Base-by-base conservation (phyloP, 2,888 invertebrate genomes). In the Palloptera scutellata region DNA sequence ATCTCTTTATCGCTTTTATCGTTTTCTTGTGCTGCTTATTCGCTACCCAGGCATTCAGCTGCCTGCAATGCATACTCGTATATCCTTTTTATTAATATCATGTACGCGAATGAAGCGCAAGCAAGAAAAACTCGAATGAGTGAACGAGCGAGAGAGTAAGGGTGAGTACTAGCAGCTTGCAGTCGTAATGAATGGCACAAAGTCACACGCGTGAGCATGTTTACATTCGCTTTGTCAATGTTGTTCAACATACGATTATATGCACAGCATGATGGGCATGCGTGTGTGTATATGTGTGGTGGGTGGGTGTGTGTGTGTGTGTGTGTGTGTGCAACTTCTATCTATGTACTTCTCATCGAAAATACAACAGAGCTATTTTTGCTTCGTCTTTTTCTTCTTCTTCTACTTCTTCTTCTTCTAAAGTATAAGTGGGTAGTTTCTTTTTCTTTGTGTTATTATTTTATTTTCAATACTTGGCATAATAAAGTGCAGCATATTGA, bases 151-250 rank as follows among this genome's bases (percentile, higher is more conserved):
- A 30, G 30, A 30, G 30, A 30, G 41, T 2, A 13, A 45, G 15
- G 13, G 45, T 30, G 51, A 45, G n/a, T 65, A 42, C 54, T 57
- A 42, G 51, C 55, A 30, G 52, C 52, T 20, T 12, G 20, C 60
- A 62, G 54, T 45, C 12, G 20, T 64, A 60, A 64, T 64, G 67
- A 64, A 67, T 55, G 51, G 51, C 64, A 15, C 55, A 40, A 61
- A 61, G 64, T 58, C 64, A 65, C 61, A 64, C 61, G 57, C 57
- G 30, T 55, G 53, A 58, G 52, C 68, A 61, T 68, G 64, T 61
- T 65, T 68, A 61, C 58, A 48, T 43, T 53, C 57, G 58, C 54
- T 64, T 60, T 51, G 11, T 67, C 60, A 61, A 51, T 58, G 42
- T 48, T 45, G 55, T 6, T 41, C 30, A 30, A 30, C 30, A 30